phyloP scores from a whole-genome alignment of 2,888 invertebrate genomes.

The Dendrolimus houi region DNA sequence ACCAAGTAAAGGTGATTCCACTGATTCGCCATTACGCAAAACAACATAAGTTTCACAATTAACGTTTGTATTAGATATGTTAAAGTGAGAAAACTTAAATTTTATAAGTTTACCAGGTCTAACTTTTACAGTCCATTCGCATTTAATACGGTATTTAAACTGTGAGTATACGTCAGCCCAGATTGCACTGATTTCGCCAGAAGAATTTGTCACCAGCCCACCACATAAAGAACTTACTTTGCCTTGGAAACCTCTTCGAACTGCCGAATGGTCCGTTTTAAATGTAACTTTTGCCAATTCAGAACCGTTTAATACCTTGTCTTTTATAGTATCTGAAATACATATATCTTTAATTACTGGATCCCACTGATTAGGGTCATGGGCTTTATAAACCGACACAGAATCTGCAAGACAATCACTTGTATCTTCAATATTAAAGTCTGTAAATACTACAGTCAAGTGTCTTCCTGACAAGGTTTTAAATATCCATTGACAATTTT shows the following conservation, averaged over 20 bases:
- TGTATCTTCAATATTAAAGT: constrained; percentile 78
- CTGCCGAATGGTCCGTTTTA: constrained; percentile 76
- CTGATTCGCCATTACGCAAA: constrained; percentile 84
- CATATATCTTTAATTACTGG: constrained; percentile 73
- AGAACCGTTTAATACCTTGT: constrained; percentile 35
- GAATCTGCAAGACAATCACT: constrained; percentile 77
- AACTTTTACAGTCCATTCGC: constrained; percentile 86
- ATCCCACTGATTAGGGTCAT: constrained; percentile 68
- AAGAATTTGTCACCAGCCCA: constrained; percentile 74
- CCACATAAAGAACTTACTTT: constrained; percentile 81
- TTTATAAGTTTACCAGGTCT: constrained; percentile 82
- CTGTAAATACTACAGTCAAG: constrained; percentile 72
- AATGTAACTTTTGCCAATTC: constrained; percentile 82
- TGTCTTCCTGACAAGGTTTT: constrained; percentile 77
- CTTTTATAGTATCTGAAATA: constrained; percentile 41
- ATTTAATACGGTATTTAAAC: constrained; percentile 40
- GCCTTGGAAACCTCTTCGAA: constrained; percentile 82
- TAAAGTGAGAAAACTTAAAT: constrained; percentile 77
- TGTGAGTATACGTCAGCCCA: constrained; percentile 22
- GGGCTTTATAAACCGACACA: constrained; percentile 77
- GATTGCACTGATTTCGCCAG: constrained; percentile 68
- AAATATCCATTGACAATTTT: constrained; percentile 86
- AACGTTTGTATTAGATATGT: constrained; percentile 67
- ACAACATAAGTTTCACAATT: constrained; percentile 55
- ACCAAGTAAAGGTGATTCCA: constrained; percentile 83